Conservation (phyloP, 1,140 invertebrate species). For the Subanguina moxae region DNA sequence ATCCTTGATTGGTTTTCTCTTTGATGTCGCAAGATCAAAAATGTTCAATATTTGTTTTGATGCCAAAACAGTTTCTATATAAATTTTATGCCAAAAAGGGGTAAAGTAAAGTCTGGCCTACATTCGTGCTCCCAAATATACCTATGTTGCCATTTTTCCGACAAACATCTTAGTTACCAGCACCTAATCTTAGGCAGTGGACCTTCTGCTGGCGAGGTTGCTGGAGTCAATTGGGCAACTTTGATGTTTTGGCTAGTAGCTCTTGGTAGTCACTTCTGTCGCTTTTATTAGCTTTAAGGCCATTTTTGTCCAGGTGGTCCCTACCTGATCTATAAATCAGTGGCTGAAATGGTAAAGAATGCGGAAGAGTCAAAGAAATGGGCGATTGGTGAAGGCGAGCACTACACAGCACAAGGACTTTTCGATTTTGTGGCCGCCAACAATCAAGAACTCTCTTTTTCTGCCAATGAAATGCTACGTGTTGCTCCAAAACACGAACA, state of each 20-base stretch:
- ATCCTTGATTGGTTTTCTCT: too few species aligned
- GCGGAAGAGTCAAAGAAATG: conserved; percentile 63
- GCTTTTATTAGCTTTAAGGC: too few species aligned
- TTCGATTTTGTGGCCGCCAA: conserved; percentile 73
- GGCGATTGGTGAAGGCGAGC: conserved; percentile 66
- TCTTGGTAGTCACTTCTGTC: conserved; percentile 61
- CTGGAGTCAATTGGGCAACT: conserved; percentile 65
- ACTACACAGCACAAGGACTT: conserved; percentile 69
- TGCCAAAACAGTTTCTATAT: too few species aligned
- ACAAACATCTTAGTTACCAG: too few species aligned
- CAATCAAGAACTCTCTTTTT: conserved; percentile 74
- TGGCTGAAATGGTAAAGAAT: conserved; percentile 63
- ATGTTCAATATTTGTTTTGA: too few species aligned
- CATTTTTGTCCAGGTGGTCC: conserved; percentile 67
- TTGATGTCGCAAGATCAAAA: too few species aligned
- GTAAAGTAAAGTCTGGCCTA: too few species aligned
- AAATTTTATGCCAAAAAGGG: too few species aligned
- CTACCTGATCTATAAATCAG: conserved; percentile 81
- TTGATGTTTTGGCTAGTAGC: conserved; percentile 78
- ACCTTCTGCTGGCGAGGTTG: conserved; percentile 59
- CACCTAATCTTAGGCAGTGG: conserved; percentile 10
- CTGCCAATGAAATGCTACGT: conserved; percentile 71
- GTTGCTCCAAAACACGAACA: conserved; percentile 79
- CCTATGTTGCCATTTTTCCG: too few species aligned
- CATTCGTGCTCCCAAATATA: too few species aligned